phyloP scores from a whole-genome alignment of 1,140 invertebrate genomes.

The Oncopodura yosiiana region DNA sequence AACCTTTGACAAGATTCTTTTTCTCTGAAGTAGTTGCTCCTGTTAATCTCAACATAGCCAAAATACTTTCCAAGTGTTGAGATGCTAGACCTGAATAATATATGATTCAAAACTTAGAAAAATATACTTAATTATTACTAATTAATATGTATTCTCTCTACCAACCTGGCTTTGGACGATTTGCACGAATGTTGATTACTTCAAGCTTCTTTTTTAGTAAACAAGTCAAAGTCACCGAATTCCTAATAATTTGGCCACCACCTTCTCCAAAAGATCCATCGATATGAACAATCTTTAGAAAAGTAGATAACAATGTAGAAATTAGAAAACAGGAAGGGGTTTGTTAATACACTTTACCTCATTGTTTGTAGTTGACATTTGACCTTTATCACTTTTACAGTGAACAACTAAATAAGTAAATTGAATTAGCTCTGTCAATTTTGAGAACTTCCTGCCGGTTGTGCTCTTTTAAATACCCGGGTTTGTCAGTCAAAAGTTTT shows the following conservation, averaged over 20 bases:
- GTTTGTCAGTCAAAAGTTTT: too few species aligned
- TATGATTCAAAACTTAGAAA: too few species aligned
- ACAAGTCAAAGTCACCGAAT: constrained; percentile 22
- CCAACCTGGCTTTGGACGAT: constrained; percentile 31
- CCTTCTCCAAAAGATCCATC: constrained; percentile 33
- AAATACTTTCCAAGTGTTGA: constrained; percentile 32
- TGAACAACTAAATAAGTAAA: too few species aligned
- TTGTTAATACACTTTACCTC: too few species aligned
- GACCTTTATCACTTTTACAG: too few species aligned
- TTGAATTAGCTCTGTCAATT: too few species aligned
- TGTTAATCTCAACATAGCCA: constrained; percentile 20
- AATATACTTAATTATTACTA: too few species aligned
- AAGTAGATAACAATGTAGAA: not conserved
- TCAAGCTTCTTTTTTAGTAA: constrained; percentile 16
- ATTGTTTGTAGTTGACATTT: too few species aligned
- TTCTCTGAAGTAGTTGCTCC: constrained; percentile 10
- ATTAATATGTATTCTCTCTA: too few species aligned
- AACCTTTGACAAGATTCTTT: constrained; percentile 12
- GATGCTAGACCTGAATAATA: constrained; percentile 30
- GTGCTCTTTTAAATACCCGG: too few species aligned
- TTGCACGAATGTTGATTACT: constrained; percentile 23
- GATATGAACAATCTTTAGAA: constrained; percentile 6
- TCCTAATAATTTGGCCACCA: constrained; percentile 33
- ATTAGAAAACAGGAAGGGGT: too few species aligned
- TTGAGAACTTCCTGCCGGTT: too few species aligned